These are phyloP conservation scores for Scolopax rusticola DNA, from an alignment of 2,797 vertebrate species.

Conservation along the genomic window DNA sequence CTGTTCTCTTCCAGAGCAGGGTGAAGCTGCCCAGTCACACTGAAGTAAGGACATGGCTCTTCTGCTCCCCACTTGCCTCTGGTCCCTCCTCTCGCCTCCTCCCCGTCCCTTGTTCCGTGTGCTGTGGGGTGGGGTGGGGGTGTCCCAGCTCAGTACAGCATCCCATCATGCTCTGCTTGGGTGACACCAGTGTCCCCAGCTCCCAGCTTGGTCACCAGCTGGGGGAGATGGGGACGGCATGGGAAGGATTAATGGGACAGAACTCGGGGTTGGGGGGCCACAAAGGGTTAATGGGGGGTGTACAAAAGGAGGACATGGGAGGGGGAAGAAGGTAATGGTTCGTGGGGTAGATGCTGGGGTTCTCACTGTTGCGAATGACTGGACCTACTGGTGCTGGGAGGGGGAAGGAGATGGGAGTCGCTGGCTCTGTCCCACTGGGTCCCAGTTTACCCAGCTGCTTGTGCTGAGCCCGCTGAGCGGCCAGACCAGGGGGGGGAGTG, in stretches of 20 bases:
- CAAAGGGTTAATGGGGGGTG: background rate
- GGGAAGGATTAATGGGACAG: background rate
- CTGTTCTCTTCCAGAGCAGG: constrained; percentile 97
- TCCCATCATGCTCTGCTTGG: background rate
- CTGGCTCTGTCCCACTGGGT: background rate
- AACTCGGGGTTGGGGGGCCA: background rate
- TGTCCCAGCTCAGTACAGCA: background rate
- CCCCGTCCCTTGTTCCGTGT: background rate
- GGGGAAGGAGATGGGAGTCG: background rate
- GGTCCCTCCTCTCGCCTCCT: background rate
- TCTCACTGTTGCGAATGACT: background rate
- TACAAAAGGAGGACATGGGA: background rate
- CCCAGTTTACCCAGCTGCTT: background rate
- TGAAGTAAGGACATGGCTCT: constrained; percentile 96
- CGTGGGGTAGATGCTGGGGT: background rate
- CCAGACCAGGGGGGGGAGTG: background rate
- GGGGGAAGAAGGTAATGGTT: background rate
- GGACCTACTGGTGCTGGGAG: background rate
- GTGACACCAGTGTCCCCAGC: background rate
- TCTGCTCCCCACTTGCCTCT: constrained; percentile 72
- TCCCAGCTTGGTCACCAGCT: background rate
- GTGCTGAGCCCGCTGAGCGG: background rate
- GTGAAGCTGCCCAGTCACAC: constrained; percentile 99
- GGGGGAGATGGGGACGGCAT: background rate
- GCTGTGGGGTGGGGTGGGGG: background rate